These are phyloP conservation scores for Tineola bisselliella DNA, from an alignment of 2,888 invertebrate species.

Conservation along the genomic window DNA sequence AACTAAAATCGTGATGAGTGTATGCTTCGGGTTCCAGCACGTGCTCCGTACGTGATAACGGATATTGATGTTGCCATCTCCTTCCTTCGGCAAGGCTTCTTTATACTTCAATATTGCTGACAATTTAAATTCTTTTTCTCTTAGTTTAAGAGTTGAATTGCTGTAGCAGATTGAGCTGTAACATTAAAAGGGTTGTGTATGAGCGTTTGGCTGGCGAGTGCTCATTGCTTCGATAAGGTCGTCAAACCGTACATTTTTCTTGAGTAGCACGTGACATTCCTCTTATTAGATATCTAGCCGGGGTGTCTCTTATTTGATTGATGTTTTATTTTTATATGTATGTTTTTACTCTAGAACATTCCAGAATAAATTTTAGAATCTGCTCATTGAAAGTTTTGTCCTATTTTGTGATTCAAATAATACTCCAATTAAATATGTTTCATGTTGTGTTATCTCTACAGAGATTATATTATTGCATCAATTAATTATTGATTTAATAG, in stretches of 20 bases:
- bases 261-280: background rate
- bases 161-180: background rate
- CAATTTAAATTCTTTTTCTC: background rate
- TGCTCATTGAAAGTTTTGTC: too few relatives aligned
- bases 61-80: constrained; percentile 5
- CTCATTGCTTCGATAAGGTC: constrained; percentile 1
- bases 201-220: background rate
- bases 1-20: background rate
- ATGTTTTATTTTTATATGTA: too few relatives aligned
- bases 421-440: too few relatives aligned
- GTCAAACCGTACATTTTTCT: constrained; percentile 1
- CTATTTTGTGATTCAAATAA: too few relatives aligned
- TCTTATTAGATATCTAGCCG: background rate
- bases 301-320: too few relatives aligned
- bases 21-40: constrained; percentile 23
- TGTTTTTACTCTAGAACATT: too few relatives aligned
- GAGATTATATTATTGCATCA: too few relatives aligned
- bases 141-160: background rate
- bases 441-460: too few relatives aligned
- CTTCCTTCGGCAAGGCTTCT: constrained; percentile 4
- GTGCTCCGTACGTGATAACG: constrained; percentile 33
- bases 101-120: background rate
- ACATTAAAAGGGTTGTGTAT: background rate
- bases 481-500: too few relatives aligned
- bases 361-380: too few relatives aligned